Base-by-base conservation (phyloP, 2,888 invertebrate species). In the Aporophyla lueneburgensis region DNA sequence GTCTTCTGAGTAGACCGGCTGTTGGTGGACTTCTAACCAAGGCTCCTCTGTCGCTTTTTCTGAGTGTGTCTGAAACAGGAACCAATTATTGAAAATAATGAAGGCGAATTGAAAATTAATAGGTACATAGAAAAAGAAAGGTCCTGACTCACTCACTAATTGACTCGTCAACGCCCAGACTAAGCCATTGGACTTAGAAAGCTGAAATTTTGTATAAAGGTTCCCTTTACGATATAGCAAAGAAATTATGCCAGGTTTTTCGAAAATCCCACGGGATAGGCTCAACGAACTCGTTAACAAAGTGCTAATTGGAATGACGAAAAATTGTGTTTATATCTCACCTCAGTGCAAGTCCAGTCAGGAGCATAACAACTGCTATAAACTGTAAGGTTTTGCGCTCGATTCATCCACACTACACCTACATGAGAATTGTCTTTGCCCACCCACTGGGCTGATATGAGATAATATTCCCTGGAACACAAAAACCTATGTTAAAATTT, bases 361-460 rank as follows among this genome's bases (percentile, higher is more conserved):
- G 98, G 98, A 63, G 98, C 97, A 80, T 97, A 97, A 94, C 99
- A 99, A 83, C 98, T 97, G 83, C 99, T 98, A 89, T 99, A 97
- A 81, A 99, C 97, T 88, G 99, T 98, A 86, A 98, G 97, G 94
- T 99, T 99, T 96, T 99, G 99, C 63, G 98, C 98, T 88, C 99
- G 97, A 94, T 99, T 99, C 97, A 99, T 98, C 98, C 99, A 99
- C 75, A 99, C 98, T 69, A 98, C 98, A 70, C 98, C 98, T 85
- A 99, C 97, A 93, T 98, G 98, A 81, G 97, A 97, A 94, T 98
- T 98, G 90, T 97, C 97, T 91, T 97, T 97, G 90, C 98, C 98
- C 89, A 99, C 97, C 99, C 99, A 99, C 84, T 98, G 98, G 80
- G 99, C 99, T 88, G 98, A 98, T 93, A 99, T 99, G 93, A 99